Evolutionary conservation across 2,888 invertebrate genomes (phyloP).

Genomic region (Notodonta ziczac): DNA sequence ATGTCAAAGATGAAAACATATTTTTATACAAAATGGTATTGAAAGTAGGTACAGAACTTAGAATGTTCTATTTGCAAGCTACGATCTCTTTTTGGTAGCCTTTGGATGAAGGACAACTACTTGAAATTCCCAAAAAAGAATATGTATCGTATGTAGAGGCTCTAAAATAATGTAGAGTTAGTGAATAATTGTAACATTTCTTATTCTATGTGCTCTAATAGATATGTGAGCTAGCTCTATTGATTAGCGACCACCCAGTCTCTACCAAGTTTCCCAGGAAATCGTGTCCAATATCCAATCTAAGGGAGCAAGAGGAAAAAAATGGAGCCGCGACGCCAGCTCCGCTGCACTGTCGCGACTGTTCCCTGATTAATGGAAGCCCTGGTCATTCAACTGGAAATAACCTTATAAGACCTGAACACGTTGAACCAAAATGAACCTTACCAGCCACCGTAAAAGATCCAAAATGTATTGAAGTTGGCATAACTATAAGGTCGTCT

Average conservation of each 20-base stretch:
- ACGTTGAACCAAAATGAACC: constrained; percentile 23
- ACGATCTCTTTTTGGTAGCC: too few relatives aligned
- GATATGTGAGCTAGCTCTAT: constrained; percentile 30
- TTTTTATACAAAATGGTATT: too few relatives aligned
- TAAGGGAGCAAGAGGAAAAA: constrained; percentile 82
- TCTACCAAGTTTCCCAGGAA: constrained; percentile 76
- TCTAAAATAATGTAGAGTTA: too few relatives aligned
- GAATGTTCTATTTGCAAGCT: too few relatives aligned
- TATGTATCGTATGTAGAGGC: too few relatives aligned
- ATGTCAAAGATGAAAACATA: too few relatives aligned
- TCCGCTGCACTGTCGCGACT: constrained; percentile 81
- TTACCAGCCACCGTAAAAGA: constrained; percentile 25
- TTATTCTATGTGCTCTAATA: background rate
- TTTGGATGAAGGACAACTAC: too few relatives aligned
- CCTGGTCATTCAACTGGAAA: constrained; percentile 73
- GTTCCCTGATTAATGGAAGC: constrained; percentile 81
- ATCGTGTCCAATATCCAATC: constrained; percentile 82
- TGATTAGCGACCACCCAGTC: constrained; percentile 73
- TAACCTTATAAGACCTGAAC: constrained; percentile 39
- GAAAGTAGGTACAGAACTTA: too few relatives aligned
- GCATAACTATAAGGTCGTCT: constrained; percentile 32
- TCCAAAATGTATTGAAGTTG: constrained; percentile 15
- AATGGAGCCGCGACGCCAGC: constrained; percentile 78
- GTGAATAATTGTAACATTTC: too few relatives aligned
- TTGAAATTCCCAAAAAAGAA: too few relatives aligned